These are phyloP conservation scores for Lasioglossum marginatum DNA, from an alignment of 2,888 invertebrate genomes.

Conservation along the genomic window DNA sequence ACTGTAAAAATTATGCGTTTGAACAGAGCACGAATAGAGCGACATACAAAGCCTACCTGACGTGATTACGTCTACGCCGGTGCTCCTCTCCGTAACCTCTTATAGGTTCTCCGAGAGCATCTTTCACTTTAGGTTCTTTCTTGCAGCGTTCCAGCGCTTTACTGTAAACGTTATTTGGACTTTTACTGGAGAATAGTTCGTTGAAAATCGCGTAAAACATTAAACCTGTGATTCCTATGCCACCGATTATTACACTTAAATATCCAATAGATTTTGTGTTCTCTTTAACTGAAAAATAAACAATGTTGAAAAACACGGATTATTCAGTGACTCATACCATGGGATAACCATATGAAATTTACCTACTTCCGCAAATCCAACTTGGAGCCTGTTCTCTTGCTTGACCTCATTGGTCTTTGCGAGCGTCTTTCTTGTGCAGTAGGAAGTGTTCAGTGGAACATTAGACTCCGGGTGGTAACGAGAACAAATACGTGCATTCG, in stretches of 20 bases:
- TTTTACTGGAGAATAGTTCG: conserved; percentile 95
- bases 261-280: conserved; percentile 96
- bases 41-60: conserved; percentile 85
- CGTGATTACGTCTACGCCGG: conserved; percentile 92
- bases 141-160: conserved; percentile 91
- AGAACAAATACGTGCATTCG: conserved; percentile 28
- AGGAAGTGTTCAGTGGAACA: conserved; percentile 54
- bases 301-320: conserved; percentile 36
- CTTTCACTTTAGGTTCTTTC: conserved; percentile 90
- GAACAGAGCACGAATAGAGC: not conserved
- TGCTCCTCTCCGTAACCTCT: conserved; percentile 96
- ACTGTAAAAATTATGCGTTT: conserved; percentile 80
- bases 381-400: conserved; percentile 70
- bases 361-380: conserved; percentile 80
- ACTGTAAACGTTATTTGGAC: conserved; percentile 94
- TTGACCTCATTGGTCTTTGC: conserved; percentile 29
- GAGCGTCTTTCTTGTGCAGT: conserved; percentile 71
- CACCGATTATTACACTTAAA: conserved; percentile 92
- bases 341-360: conserved; percentile 65
- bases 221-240: conserved; percentile 92
- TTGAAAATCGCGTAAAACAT: conserved; percentile 94
- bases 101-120: conserved; percentile 95
- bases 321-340: not conserved
- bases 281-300: conserved; percentile 89
- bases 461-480: not conserved